Evolutionary conservation across 2,797 vertebrate genomes (phyloP), one percentile per base, ranked within the genome.

Genomic region (Pipistrellus pipistrellus): DNA sequence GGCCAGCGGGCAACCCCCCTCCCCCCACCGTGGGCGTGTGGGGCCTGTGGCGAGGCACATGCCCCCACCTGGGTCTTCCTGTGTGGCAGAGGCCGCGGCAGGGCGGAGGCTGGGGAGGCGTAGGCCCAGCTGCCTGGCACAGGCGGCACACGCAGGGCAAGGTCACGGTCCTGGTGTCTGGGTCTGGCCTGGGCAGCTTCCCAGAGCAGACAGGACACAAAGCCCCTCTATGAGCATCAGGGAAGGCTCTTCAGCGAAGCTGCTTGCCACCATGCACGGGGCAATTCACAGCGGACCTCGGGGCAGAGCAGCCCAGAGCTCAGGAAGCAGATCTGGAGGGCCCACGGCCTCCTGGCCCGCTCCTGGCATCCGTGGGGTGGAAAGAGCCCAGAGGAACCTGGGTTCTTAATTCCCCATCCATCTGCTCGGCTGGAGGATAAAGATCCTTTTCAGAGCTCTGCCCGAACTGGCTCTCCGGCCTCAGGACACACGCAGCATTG

Each of bases 361-460:
- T 75, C 64, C 48, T 57, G 81, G 55, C 77, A 44, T 21, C 41
- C 9, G 66, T 30, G 18, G 73, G 85, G 73, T n/a, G 88, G 88
- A 87, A 91, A 76, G 80, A 64, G 76, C 84, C 73, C 95, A 64
- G 30, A 64, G 90, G 46, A 78, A 38, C 90, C 94, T 71, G 46
- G 64, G n/a, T 88, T 71, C 85, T 69, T 75, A 23, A 73, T 32
- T 85, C 57, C 92, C 41, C 20, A 4, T 91, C 93, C 91, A 3
- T 90, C 85, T 53, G 73, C 82, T 88, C 13, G 2, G 57, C 78
- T 32, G 41, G 68, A 88, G 41, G 53, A 97, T 44, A 96, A 95
- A 94, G 95, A 51, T 85, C 59, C 95, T 92, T 95, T 97, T 96
- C 93, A 96, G 96, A 48, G 59, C 90, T 21, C 57, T 82, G 90